Percentiles rank a stretch among this genome's conserved stretches.
Evolutionary conservation across 2,888 invertebrate species (phyloP).

Genomic region (Craniophora ligustri): DNA sequence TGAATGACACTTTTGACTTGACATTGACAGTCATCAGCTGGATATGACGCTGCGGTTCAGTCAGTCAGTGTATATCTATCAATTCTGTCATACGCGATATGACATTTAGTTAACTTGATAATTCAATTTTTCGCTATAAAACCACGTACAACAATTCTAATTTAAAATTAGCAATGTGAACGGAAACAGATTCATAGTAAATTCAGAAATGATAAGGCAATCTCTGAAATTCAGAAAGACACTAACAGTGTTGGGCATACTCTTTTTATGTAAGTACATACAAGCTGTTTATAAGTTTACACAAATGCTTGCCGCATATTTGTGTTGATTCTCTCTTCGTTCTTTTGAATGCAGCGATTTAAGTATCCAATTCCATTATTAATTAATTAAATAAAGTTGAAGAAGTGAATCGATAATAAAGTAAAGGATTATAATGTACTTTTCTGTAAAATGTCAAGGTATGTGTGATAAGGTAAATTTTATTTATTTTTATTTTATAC

Average conservation of each 20-base stretch:
- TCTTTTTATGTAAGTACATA: constrained; percentile 76
- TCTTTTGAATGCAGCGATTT: constrained; percentile 14
- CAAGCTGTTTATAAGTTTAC: constrained; percentile 42
- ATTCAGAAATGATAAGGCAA: constrained; percentile 84
- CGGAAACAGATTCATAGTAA: constrained; percentile 55
- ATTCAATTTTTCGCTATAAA: constrained; percentile 29
- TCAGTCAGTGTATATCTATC: constrained; percentile 16
- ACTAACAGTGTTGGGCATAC: constrained; percentile 71
- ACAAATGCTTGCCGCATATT: constrained; percentile 35
- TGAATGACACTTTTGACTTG: too few species aligned
- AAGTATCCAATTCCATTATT: constrained; percentile 1
- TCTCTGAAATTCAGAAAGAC: constrained; percentile 81
- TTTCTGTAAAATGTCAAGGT: constrained; percentile 11
- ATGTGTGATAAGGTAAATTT: background rate
- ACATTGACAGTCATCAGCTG: constrained; percentile 43
- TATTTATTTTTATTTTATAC: too few species aligned
- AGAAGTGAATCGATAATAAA: background rate
- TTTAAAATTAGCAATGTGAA: constrained; percentile 72
- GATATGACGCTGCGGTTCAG: constrained; percentile 41
- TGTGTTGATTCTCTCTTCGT: constrained; percentile 35
- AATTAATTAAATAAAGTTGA: constrained; percentile 6
- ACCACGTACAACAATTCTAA: constrained; percentile 40
- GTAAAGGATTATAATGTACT: constrained; percentile 1
- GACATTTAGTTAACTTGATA: constrained; percentile 18
- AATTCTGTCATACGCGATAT: constrained; percentile 1